Base-by-base conservation (phyloP, 2,797 vertebrate genomes). In the Sebastes kiyomatsui region DNA sequence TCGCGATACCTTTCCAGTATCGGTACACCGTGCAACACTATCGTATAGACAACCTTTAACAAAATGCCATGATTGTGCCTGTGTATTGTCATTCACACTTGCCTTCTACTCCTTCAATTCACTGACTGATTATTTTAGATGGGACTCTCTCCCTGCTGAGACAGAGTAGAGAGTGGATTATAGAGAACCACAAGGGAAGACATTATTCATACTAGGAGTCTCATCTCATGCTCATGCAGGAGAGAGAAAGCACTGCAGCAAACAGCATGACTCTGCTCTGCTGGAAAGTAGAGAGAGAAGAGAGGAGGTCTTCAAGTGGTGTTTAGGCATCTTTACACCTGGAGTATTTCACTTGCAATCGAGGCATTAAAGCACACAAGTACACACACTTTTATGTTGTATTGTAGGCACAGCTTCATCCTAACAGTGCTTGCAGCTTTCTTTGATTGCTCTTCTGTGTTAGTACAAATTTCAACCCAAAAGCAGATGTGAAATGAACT, bases 231-330 rank as follows among this genome's bases (percentile, higher is more conserved):
- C 85, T 87, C 83, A 83, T 75, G 72, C 80, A 88, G 79, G 70
- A 88, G 82, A 88, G n/a, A 75, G 81, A 90, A 79, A 88, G 81
- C 78, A 84, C 82, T 90, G 88, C 86, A 79, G 87, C 74, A 82
- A 82, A 72, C 84, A 88, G 89, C 88, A 72, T 23, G 87, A 83
- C 35, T 88, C 78, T 64, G 70, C 87, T 81, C 75, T 81, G 84
- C 85, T 79, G 76, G 64, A 88, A 42, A 77, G 77, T n/a, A 22
- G 67, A 81, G 77, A 74, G 68, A 54, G 14, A 22, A 60, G 72
- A 75, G 54, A 7, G 18, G 35, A 72, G 65, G 42, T 71, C 60
- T 79, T 67, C 18, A 5, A 70, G 54, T 28, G 55, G 71, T 61
- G 88, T 87, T 83, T 72, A 65, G 22, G 81, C 33, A 42, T 75